A percentile compares a stretch with the other conserved stretches of the same genome.
Evolutionary conservation across 1,140 invertebrate species (phyloP).

Genomic region (Mercenaria mercenaria): DNA sequence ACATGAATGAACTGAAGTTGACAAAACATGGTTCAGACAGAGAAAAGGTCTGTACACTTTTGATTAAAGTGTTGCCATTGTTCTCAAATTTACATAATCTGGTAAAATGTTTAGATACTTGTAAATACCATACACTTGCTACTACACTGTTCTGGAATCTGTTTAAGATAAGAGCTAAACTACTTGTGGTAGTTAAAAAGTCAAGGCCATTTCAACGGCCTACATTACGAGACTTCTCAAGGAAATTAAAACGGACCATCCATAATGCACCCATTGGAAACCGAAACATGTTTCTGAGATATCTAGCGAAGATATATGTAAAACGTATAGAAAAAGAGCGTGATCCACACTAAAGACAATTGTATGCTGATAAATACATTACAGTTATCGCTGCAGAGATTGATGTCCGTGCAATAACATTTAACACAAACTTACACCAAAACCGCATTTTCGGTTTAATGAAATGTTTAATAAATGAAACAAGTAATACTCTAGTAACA

Average conservation of each 20-base stretch:
- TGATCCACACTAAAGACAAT: background rate
- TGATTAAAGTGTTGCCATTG: background rate
- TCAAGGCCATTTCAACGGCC: background rate
- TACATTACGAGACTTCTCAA: background rate
- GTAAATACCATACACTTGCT: background rate
- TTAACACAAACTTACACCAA: background rate
- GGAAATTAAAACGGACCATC: background rate
- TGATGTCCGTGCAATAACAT: background rate
- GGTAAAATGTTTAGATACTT: background rate
- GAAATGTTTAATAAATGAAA: background rate
- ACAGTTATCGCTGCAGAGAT: slow-evolving; percentile 4
- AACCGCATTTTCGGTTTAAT: background rate
- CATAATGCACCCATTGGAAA: background rate
- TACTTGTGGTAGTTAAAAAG: background rate
- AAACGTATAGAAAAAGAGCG: background rate
- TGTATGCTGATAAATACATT: background rate
- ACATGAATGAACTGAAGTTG: background rate
- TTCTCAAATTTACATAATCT: background rate
- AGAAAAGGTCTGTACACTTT: background rate
- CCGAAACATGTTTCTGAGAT: background rate
- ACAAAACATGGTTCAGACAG: background rate
- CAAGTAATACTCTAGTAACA: background rate
- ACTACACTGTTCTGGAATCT: background rate
- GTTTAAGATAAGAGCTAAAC: background rate
- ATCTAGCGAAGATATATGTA: background rate